Base-by-base conservation (phyloP, 2,113 vertebrate species). In the Oncorhynchus masou region DNA sequence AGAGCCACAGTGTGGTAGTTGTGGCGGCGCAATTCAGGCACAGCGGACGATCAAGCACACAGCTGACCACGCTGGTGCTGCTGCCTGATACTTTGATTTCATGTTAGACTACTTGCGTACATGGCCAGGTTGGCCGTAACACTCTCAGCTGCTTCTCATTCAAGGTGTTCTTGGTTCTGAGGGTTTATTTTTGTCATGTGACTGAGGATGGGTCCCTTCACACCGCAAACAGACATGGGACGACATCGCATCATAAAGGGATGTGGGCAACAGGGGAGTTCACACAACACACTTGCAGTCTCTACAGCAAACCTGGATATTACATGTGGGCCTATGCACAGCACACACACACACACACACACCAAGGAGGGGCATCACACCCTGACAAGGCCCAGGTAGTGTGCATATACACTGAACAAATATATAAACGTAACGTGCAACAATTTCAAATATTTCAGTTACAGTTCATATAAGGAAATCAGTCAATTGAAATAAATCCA, bases 11-110 rank as follows among this genome's bases (percentile, higher is more conserved):
- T 91, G 89, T 90, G 86, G 74, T 77, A 69, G 51, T 19, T 16
- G 51, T 5, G 51, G 73, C 65, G 70, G 79, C 75, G 81, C 66
- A 71, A 78, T 87, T 82, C 84, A 74, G 83, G 76, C 82, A 84
- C 83, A 78, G 87, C 70, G 69, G 64, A 24, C 60, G 49, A 73
- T 70, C 48, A 31, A 20, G 80, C 83, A 87, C 67, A 39, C 86
- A 91, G 81, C 87, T 86, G 12, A 83, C 86, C 87, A 86, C 19
- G 77, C 85, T 74, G 83, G 88, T 78, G 80, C 16, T 15, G 51
- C 81, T 82, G 77, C 85, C 77, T 81, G 73, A 70, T 74, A 86
- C 90, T 91, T 88, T 85, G 83, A 92, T 91, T 91, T 90, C 75
- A 87, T 84, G 87, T 89, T 81, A 83, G 79, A 83, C 84, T 86